Evolutionary conservation across 2,113 vertebrate species (phyloP), one percentile per base, ranked within the genome.

Genomic region (Prolemur simus): DNA sequence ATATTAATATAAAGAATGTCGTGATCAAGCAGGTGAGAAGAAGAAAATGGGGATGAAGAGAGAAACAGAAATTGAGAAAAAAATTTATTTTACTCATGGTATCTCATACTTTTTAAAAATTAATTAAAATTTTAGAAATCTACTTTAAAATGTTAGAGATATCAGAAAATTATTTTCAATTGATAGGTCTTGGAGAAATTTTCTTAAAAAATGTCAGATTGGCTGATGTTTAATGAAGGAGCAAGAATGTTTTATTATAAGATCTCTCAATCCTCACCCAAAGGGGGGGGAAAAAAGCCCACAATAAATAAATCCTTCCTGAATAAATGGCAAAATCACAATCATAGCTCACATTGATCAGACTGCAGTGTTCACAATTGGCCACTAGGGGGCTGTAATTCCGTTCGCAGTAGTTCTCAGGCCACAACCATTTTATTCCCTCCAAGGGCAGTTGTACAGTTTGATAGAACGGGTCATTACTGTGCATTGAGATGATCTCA

Each of bases 341-440:
- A 23, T 89, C 11, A 5, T 13, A 81, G 69, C 4, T 81, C 58
- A 15, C 49, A 5, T 49, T 90, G 60, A 73, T 93, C 63, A 87
- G 37, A 8, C 25, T 96, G 83, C 73, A 96, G 23, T 93, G 56
- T 20, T n/a, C 54, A 83, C 2, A 94, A 0, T 13, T 87, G 29
- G 68, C 92, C 96, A 96, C 68, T 42, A 97, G 95, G 73, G 47
- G 92, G 87, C 42, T 2, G 15, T 86, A 89, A 92, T 89, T 95
- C 15, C 20, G 12, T 37, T 80, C 54, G 5, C 68, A 42, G 21
- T 56, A n/a, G n/a, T 94, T 94, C 34, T 84, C 45, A 34, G 77
- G 6, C 20, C 73, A 74, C 18, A 80, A 71, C 27, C 0, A 0
- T 42, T 77, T 82, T n/a, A 60, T 12, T 88, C 32, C 39, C 76